Evolutionary conservation across 2,888 invertebrate species (phyloP), one percentile per base, ranked within the genome.

Genomic region (Gortyna flavago): DNA sequence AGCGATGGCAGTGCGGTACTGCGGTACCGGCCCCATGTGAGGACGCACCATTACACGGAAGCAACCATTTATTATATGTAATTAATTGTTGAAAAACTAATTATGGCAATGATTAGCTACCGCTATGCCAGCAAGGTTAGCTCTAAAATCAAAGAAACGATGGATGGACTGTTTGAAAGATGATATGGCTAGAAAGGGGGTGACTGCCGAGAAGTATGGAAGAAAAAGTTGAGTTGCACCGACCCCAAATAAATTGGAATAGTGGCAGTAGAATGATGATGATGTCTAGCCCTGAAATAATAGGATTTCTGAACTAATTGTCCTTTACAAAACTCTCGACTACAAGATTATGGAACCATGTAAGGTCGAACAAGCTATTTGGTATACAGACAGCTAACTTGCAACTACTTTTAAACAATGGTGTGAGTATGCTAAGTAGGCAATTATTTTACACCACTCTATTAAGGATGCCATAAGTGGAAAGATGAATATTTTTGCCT

Each of bases 11-110:
- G 61, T 35, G 64, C 64, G 32, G 71, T 75, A 69, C 66, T 41
- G 38, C 48, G 66, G 77, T 32, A 57, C 72, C 72, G 54, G 64
- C 54, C 83, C 25, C 61, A 65, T 54, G 48, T 54, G 67, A 48
- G 69, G 70, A 57, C 57, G 57, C 48, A 70, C 48, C n/a, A 44
- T 44, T 66, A 70, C 61, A 69, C 83, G 66, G 84, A 84, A 83
- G 78, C 77, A 38, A 54, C 35, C 77, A 61, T 75, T 68, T 74
- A 77, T 72, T 78, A 72, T 85, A n/a, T n/a, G n/a, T n/a, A 85
- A 85, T 85, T 85, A 84, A 79, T 79, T 41, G 65, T 66, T 65
- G 51, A 70, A 85, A 71, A 75, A 85, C 70, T 35, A 71, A 80
- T 73, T 57, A 81, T 48, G 9, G 18, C 44, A n/a, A 64, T 32